Evolutionary conservation across 2,113 vertebrate genomes (phyloP).

Genomic region (Cebus imitator): DNA sequence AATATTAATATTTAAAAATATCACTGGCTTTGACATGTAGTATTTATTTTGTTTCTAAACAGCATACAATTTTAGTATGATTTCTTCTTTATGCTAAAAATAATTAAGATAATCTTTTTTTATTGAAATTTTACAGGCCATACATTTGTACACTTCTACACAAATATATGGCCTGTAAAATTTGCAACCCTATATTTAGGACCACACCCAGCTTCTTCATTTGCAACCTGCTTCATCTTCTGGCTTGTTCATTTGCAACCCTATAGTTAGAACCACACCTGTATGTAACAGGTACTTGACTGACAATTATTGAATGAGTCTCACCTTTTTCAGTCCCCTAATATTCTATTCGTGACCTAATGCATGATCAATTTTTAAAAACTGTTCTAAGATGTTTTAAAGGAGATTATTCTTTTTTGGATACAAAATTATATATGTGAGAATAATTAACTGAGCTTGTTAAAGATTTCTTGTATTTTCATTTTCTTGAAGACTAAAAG

Average conservation of each 20-base stretch:
- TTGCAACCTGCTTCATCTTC: too few species aligned
- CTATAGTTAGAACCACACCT: neutral
- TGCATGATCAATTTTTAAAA: neutral
- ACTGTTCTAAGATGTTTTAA: neutral
- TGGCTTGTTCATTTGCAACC: too few species aligned
- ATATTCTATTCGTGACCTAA: neutral
- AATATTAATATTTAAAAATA: neutral
- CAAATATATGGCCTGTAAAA: too few species aligned
- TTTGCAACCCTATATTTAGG: neutral
- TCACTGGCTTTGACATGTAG: neutral
- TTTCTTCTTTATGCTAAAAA: neutral
- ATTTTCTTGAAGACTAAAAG: neutral
- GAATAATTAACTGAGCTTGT: neutral
- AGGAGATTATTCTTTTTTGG: neutral
- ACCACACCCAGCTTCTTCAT: neutral
- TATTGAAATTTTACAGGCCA: neutral
- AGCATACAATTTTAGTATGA: neutral
- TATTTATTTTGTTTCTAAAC: neutral
- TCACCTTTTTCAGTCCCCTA: neutral
- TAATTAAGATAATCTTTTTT: neutral
- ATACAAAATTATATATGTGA: neutral
- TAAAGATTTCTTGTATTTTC: neutral
- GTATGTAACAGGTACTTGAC: neutral
- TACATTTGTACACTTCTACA: too few species aligned
- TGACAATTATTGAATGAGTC: neutral